A percentile compares a stretch with the other conserved stretches of the same genome.
Conservation (phyloP, 2,888 invertebrate species). For the Drosophila neutralis region DNA sequence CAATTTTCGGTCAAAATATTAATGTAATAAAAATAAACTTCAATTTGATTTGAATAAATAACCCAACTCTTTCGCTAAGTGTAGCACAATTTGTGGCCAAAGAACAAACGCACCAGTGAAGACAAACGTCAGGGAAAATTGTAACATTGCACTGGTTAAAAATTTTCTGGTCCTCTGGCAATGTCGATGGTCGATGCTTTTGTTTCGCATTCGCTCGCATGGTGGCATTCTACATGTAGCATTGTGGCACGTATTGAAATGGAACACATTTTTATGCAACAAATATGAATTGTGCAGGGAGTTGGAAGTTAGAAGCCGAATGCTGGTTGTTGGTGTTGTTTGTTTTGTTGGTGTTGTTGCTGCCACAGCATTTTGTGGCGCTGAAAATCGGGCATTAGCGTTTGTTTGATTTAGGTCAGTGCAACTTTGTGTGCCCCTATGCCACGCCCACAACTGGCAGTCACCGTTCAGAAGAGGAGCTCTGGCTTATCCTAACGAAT, state of each 20-base stretch:
- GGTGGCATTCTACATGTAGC: slow-evolving; percentile 22
- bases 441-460: slow-evolving; percentile 35
- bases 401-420: slow-evolving; percentile 75
- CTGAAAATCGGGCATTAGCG: slow-evolving; percentile 76
- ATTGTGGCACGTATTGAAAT: slow-evolving; percentile 57
- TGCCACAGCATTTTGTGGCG: slow-evolving; percentile 66
- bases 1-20: neutral
- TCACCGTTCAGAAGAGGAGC: slow-evolving; percentile 9
- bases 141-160: slow-evolving; percentile 42
- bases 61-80: neutral
- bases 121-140: slow-evolving; percentile 33
- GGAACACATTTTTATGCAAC: slow-evolving; percentile 66
- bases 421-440: slow-evolving; percentile 41
- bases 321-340: slow-evolving; percentile 9
- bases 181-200: slow-evolving; percentile 46
- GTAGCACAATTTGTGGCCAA: slow-evolving; percentile 2
- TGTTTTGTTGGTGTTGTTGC: slow-evolving; percentile 19
- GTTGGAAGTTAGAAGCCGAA: slow-evolving; percentile 2
- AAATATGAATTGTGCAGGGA: slow-evolving; percentile 55
- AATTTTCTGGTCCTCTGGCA: slow-evolving; percentile 39
- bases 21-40: neutral
- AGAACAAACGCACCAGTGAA: slow-evolving; percentile 27
- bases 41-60: neutral
- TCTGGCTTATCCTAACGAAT: slow-evolving; percentile 56
- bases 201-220: slow-evolving; percentile 40